Evolutionary conservation across 2,888 invertebrate genomes (phyloP).

Genomic region (Chalcis sispes): DNA sequence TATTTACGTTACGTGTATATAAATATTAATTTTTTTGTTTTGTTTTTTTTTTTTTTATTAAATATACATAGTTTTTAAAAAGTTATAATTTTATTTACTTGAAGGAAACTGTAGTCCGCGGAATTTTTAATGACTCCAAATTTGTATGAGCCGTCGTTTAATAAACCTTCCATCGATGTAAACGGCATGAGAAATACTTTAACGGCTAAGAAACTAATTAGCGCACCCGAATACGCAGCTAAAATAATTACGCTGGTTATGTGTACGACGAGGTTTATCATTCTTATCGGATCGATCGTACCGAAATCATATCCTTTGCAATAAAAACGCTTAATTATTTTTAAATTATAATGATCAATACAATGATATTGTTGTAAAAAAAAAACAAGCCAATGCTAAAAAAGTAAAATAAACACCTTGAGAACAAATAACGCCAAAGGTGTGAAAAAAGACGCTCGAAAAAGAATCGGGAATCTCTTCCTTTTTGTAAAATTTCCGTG

Average conservation of each 20-base stretch:
- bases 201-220: constrained; percentile 72
- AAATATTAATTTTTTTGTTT: no score
- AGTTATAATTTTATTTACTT: constrained; percentile 60
- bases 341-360: neutral
- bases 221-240: constrained; percentile 72
- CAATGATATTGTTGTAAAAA: no score
- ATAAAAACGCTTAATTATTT: neutral
- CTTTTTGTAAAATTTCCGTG: neutral
- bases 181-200: constrained; percentile 72
- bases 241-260: constrained; percentile 70
- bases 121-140: constrained; percentile 70
- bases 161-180: constrained; percentile 72
- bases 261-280: constrained; percentile 70
- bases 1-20: no score
- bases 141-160: constrained; percentile 69
- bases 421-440: constrained; percentile 70
- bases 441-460: constrained; percentile 64
- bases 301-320: constrained; percentile 65
- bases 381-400: no score
- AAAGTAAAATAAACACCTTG: constrained; percentile 65
- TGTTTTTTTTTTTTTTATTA: no score
- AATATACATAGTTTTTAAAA: no score
- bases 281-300: constrained; percentile 65
- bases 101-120: constrained; percentile 70
- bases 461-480: constrained; percentile 53